These are phyloP conservation scores for Iselma pallidipennis DNA, from an alignment of 2,888 invertebrate species.

Conservation along the genomic window DNA sequence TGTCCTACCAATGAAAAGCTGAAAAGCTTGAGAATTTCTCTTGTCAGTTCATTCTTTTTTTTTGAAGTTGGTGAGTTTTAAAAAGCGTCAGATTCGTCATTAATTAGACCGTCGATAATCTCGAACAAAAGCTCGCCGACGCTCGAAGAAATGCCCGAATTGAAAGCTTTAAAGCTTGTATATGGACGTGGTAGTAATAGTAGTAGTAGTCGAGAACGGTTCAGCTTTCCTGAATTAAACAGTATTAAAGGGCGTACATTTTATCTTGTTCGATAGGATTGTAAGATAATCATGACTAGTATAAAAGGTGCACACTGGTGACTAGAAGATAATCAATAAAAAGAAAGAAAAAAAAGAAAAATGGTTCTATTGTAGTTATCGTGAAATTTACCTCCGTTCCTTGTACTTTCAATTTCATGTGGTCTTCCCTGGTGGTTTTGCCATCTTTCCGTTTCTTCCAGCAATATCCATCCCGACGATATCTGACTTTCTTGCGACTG, in stretches of 20 bases:
- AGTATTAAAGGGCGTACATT: slow-evolving; percentile 36
- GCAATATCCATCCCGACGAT: slow-evolving; percentile 95
- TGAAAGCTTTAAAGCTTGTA: slow-evolving; percentile 38
- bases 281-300: slow-evolving; percentile 21
- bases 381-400: slow-evolving; percentile 79
- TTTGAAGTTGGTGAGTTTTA: slow-evolving; percentile 11
- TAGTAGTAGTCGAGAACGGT: slow-evolving; percentile 22
- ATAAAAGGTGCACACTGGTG: not conserved
- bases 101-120: slow-evolving; percentile 26
- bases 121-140: slow-evolving; percentile 20
- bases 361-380: not conserved
- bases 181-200: slow-evolving; percentile 22
- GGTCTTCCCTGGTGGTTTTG: slow-evolving; percentile 97
- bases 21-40: no score
- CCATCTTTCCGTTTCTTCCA: slow-evolving; percentile 99
- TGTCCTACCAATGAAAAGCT: no score
- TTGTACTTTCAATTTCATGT: slow-evolving; percentile 99
- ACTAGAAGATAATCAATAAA: not conserved
- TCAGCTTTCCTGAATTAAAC: slow-evolving; percentile 39
- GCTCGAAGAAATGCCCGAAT: slow-evolving; percentile 33
- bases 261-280: slow-evolving; percentile 29
- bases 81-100: slow-evolving; percentile 30
- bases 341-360: not conserved
- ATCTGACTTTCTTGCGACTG: slow-evolving; percentile 93
- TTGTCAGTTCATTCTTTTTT: not conserved